Evolutionary conservation across 2,797 vertebrate species (phyloP).

Genomic region (Aphelocoma californica): DNA sequence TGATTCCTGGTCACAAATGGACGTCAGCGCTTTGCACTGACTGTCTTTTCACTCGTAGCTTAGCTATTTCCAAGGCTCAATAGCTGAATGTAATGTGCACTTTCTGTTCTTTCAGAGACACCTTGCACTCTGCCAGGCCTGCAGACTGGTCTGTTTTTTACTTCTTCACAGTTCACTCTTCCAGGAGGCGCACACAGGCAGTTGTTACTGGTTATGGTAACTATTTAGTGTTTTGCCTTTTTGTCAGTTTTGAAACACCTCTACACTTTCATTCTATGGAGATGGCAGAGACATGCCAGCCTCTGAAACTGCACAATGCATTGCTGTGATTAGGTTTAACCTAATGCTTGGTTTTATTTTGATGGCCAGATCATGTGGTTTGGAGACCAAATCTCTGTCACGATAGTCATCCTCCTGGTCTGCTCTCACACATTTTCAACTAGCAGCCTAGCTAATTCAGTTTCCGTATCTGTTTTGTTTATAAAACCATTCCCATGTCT

Average conservation of each 20-base stretch:
- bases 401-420: not conserved
- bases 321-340: not conserved
- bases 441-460: not conserved
- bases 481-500: not conserved
- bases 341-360: not conserved
- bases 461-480: not conserved
- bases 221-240: not conserved
- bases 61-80: not conserved
- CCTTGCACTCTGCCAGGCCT: not conserved
- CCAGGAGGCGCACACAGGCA: not conserved
- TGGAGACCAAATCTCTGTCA: not conserved
- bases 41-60: rapidly evolving
- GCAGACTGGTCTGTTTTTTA: not conserved
- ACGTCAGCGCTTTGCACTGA: not conserved
- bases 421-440: not conserved
- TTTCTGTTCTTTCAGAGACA: not conserved
- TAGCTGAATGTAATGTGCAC: not conserved
- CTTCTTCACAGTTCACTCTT: not conserved
- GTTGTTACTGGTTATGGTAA: not conserved
- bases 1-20: not conserved
- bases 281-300: not conserved
- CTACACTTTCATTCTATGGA: not conserved
- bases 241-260: not conserved
- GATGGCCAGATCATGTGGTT: not conserved
- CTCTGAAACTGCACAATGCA: not conserved